Conservation (phyloP, 2,797 vertebrate species). For the Synaphobranchus kaupii region DNA sequence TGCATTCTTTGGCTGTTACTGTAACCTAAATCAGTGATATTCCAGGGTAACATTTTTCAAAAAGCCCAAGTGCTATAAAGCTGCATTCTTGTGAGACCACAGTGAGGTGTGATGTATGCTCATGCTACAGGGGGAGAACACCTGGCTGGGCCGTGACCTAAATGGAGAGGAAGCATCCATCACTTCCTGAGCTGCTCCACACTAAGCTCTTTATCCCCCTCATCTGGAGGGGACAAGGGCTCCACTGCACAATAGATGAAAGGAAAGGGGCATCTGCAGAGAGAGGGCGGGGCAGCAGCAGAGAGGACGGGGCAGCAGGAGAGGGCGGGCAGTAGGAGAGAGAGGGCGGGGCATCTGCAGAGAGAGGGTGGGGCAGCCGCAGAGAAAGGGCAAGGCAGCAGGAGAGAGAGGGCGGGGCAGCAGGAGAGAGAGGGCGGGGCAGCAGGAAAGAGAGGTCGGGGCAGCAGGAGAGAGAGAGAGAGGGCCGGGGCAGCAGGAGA, state of each 20-base stretch:
- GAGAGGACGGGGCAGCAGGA: not conserved
- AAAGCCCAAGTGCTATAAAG: not conserved
- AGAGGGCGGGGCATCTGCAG: too few species aligned
- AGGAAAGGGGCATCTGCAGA: not conserved
- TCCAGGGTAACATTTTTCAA: not conserved
- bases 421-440: too few species aligned
- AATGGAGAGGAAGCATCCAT: not conserved
- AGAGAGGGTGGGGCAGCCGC: not conserved
- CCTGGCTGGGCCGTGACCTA: not conserved
- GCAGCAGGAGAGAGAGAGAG: too few species aligned
- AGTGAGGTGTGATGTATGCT: not conserved
- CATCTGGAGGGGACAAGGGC: not conserved
- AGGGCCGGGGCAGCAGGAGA: too few species aligned
- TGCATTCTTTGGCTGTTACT: not conserved
- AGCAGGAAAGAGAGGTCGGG: too few species aligned
- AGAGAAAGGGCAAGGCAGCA: constrained; percentile 31
- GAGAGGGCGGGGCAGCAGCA: not conserved
- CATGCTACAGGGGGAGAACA: not conserved
- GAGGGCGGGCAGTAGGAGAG: constrained; percentile 29
- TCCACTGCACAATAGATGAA: not conserved
- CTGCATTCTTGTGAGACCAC: not conserved
- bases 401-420: too few species aligned
- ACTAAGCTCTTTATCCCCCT: not conserved
- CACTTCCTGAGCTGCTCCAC: not conserved
- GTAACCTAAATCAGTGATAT: not conserved